phyloP scores from a whole-genome alignment of 2,888 invertebrate species.

The Napeogenes inachia region DNA sequence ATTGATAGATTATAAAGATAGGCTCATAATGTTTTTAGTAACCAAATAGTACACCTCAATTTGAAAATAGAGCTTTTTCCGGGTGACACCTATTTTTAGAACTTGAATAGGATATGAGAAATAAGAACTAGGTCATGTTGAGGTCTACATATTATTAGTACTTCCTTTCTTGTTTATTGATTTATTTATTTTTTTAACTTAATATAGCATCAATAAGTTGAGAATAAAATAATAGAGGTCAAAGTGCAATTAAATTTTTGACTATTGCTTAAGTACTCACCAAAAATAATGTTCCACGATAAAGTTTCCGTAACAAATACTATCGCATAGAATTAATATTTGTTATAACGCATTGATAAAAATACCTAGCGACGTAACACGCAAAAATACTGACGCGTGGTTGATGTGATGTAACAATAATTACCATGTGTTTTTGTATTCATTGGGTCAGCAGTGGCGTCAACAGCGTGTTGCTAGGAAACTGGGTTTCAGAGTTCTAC shows the following conservation, averaged over 20 bases:
- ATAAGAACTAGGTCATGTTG: slow-evolving; percentile 60
- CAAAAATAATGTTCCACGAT: slow-evolving; percentile 32
- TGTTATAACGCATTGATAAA: slow-evolving; percentile 40
- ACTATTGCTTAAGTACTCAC: slow-evolving; percentile 18
- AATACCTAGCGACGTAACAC: slow-evolving; percentile 33
- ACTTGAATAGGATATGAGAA: slow-evolving; percentile 57
- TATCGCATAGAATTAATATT: slow-evolving; percentile 2
- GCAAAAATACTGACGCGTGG: slow-evolving; percentile 43
- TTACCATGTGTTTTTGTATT: slow-evolving; percentile 72
- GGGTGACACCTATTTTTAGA: slow-evolving; percentile 61
- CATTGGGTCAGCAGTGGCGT: slow-evolving; percentile 69
- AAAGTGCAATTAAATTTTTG: slow-evolving; percentile 12
- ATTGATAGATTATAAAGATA: neutral
- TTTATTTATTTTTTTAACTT: neutral
- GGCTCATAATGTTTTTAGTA: slow-evolving; percentile 12
- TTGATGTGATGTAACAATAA: slow-evolving; percentile 68
- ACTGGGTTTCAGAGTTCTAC: slow-evolving; percentile 52
- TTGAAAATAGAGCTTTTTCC: slow-evolving; percentile 48
- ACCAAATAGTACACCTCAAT: slow-evolving; percentile 15
- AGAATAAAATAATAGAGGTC: slow-evolving; percentile 17
- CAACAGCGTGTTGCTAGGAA: slow-evolving; percentile 77
- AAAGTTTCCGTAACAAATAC: slow-evolving; percentile 33
- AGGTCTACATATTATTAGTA: slow-evolving; percentile 43
- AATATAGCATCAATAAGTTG: neutral
- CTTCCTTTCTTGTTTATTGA: neutral